phyloP scores from a whole-genome alignment of 2,113 vertebrate genomes.

The Pangasianodon gigas region DNA sequence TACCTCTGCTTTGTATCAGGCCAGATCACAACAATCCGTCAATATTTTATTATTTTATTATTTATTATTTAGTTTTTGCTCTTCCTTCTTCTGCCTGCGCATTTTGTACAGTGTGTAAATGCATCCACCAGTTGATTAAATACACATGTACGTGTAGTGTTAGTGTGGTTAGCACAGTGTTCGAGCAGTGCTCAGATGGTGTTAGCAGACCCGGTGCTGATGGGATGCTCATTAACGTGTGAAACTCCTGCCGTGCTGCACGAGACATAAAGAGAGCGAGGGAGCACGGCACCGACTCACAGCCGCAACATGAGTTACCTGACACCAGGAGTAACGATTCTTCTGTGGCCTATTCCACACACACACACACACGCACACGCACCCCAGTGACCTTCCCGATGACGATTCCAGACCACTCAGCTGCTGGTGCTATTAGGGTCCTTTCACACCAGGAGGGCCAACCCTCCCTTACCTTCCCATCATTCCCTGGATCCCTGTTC shows the following conservation, averaged over 20 bases:
- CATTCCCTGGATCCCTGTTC: background rate
- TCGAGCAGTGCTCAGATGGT: background rate
- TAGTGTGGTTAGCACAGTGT: background rate
- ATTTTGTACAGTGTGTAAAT: background rate
- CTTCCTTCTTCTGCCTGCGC: background rate
- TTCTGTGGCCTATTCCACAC: slow-evolving; percentile 55
- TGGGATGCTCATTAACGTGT: slow-evolving; percentile 43
- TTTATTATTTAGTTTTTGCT: too few species aligned
- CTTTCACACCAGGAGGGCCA: slow-evolving; percentile 45
- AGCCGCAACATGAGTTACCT: slow-evolving; percentile 53
- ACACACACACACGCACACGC: slow-evolving; percentile 33
- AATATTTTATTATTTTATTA: background rate
- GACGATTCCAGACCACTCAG: slow-evolving; percentile 70
- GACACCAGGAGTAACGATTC: slow-evolving; percentile 63
- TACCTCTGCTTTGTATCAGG: background rate
- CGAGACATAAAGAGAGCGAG: slow-evolving; percentile 5
- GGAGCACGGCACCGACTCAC: background rate
- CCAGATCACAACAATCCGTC: background rate
- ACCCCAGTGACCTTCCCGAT: slow-evolving; percentile 60
- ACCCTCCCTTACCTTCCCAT: slow-evolving; percentile 11
- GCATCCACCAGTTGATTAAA: background rate
- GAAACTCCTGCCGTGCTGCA: background rate
- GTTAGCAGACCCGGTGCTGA: slow-evolving; percentile 18
- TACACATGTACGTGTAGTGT: background rate
- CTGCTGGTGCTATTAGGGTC: slow-evolving; percentile 72